Evolutionary conservation across 2,797 vertebrate genomes (phyloP).

Genomic region (Poeciliopsis infans): DNA sequence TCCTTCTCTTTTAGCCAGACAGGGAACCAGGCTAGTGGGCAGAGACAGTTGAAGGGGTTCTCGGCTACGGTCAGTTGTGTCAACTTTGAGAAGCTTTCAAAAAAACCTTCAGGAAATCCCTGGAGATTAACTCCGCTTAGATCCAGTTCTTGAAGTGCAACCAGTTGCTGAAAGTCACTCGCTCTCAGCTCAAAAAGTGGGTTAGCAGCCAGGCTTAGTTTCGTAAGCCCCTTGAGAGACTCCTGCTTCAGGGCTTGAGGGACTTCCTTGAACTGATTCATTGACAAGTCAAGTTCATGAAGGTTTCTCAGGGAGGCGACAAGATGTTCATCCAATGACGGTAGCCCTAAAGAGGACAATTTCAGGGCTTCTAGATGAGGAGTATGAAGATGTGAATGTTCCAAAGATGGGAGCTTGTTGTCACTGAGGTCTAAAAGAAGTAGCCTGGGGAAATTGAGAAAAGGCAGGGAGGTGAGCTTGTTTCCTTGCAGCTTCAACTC

Average conservation of each 20-base stretch:
- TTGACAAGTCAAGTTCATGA: constrained; percentile 90
- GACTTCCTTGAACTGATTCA: constrained; percentile 86
- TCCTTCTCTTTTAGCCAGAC: constrained; percentile 84
- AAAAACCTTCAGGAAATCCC: constrained; percentile 86
- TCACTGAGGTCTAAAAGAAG: constrained; percentile 91
- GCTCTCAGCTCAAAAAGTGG: constrained; percentile 83
- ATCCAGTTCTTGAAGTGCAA: constrained; percentile 88
- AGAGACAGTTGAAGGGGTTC: constrained; percentile 96
- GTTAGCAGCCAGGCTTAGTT: constrained; percentile 88
- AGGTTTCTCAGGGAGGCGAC: constrained; percentile 86
- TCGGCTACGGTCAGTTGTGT: constrained; percentile 83
- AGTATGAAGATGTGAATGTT: constrained; percentile 77
- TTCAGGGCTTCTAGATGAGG: constrained; percentile 89
- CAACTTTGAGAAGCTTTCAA: constrained; percentile 84
- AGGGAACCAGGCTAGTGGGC: constrained; percentile 91
- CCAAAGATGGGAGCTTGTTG: constrained; percentile 84
- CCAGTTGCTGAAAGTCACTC: constrained; percentile 85
- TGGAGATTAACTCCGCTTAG: constrained; percentile 91
- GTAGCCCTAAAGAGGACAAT: constrained; percentile 86
- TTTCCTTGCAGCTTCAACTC: constrained; percentile 95
- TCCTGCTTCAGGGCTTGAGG: constrained; percentile 80
- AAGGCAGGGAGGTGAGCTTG: constrained; percentile 82
- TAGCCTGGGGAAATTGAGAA: constrained; percentile 84
- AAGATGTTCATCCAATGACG: constrained; percentile 83
- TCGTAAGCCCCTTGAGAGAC: constrained; percentile 84